Conservation (phyloP, 1,140 invertebrate species). For the Colletes latitarsis region DNA sequence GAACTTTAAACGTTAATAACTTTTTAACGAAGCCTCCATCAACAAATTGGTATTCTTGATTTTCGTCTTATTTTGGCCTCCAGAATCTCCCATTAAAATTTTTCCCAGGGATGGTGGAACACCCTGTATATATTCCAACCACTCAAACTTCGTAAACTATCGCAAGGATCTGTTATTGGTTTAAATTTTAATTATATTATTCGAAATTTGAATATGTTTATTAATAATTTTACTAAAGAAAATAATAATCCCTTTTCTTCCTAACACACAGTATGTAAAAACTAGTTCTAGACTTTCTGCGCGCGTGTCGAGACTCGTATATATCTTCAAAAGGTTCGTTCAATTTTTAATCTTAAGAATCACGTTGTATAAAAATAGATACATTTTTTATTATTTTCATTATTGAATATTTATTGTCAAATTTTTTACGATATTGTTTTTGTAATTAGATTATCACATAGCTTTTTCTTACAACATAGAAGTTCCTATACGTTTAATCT, state of each 20-base stretch:
- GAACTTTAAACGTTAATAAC: no score
- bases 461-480: conserved; percentile 42
- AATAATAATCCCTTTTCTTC: neutral
- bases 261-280: neutral
- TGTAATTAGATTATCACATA: conserved; percentile 5
- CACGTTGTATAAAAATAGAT: conserved; percentile 3
- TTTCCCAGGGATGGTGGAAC: no score
- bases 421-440: conserved; percentile 21
- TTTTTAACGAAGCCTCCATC: no score
- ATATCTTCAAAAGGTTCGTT: conserved; percentile 5
- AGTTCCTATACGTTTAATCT: conserved; percentile 69
- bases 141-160: neutral
- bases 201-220: neutral
- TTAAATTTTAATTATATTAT: neutral
- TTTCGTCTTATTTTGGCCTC: no score
- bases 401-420: conserved; percentile 41
- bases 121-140: no score
- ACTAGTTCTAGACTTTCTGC: conserved; percentile 3
- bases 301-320: neutral
- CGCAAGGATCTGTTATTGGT: neutral
- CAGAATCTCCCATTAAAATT: no score
- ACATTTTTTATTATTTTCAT: conserved; percentile 27
- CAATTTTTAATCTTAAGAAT: neutral
- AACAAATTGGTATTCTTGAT: no score
- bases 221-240: neutral